Percentiles rank a stretch among this genome's conserved stretches.
Conservation (phyloP, 2,113 vertebrate species). For the Cavia porcellus region DNA sequence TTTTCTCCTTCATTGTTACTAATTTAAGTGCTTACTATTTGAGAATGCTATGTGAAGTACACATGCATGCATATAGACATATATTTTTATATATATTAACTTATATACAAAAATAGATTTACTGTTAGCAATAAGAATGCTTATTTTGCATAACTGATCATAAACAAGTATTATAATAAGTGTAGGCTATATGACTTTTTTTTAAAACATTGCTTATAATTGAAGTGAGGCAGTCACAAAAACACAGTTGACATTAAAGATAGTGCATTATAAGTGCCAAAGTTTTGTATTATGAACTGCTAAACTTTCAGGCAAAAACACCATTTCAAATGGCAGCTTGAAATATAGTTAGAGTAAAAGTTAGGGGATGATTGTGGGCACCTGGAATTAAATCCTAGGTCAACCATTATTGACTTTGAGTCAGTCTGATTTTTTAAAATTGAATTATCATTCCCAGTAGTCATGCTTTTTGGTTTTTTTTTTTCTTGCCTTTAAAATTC, state of each 20-base stretch:
- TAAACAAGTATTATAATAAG: not conserved
- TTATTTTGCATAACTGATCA: not conserved
- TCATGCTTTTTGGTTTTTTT: not conserved
- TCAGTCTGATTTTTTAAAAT: constrained; percentile 28
- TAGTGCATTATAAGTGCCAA: not conserved
- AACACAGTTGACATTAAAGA: not conserved
- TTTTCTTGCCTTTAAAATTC: not conserved
- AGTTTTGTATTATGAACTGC: not conserved
- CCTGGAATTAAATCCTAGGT: not conserved
- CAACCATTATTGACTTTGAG: not conserved
- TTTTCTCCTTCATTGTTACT: constrained; percentile 42
- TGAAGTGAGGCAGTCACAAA: not conserved
- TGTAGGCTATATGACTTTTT: not conserved
- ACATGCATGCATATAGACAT: not conserved
- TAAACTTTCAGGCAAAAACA: not conserved
- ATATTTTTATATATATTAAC: not conserved
- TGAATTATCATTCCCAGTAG: not conserved
- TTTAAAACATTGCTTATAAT: not conserved
- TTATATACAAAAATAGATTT: not conserved
- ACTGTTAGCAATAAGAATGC: not conserved
- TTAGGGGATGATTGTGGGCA: not conserved
- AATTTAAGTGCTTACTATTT: constrained; percentile 33
- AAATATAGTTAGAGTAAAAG: constrained; percentile 24
- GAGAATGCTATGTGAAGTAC: not conserved
- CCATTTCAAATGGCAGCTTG: not conserved